phyloP scores from a whole-genome alignment of 2,888 invertebrate genomes.

The Tinea semifulvella region DNA sequence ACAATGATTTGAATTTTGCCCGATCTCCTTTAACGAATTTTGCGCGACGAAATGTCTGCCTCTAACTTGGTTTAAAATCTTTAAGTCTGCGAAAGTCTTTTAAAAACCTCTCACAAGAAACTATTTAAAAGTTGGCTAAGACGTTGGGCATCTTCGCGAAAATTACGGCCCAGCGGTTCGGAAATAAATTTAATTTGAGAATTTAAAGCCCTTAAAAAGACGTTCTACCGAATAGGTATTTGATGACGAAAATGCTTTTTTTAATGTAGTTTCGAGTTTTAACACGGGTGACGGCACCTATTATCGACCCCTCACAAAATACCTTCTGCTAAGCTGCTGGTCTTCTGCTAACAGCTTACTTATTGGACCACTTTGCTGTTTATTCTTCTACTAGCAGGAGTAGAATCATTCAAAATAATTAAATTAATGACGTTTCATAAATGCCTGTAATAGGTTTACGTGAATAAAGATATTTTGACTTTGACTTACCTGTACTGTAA shows the following conservation, averaged over 20 bases:
- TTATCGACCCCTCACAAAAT: too few species aligned
- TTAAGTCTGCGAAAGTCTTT: not conserved
- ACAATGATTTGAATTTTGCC: not conserved
- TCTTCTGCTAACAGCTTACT: too few species aligned
- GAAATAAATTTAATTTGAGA: constrained; percentile 13
- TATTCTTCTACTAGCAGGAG: too few species aligned
- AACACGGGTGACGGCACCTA: too few species aligned
- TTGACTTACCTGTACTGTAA: too few species aligned
- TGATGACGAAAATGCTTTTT: constrained; percentile 3
- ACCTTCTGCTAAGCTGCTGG: too few species aligned
- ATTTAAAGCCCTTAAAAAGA: constrained; percentile 2
- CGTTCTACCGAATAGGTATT: not conserved
- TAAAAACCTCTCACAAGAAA: constrained; percentile 6
- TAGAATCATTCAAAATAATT: too few species aligned
- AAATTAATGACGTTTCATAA: too few species aligned
- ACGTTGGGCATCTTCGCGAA: constrained; percentile 6
- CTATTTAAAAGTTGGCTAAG: constrained; percentile 11
- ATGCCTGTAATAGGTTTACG: too few species aligned
- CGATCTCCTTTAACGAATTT: not conserved
- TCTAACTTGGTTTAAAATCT: not conserved
- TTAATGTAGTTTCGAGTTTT: not conserved
- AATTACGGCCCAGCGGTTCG: constrained; percentile 12
- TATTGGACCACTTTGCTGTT: too few species aligned
- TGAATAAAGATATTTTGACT: too few species aligned
- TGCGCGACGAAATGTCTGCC: not conserved